phyloP scores from a whole-genome alignment of 2,113 vertebrate genomes.

The Steatornis caripensis region DNA sequence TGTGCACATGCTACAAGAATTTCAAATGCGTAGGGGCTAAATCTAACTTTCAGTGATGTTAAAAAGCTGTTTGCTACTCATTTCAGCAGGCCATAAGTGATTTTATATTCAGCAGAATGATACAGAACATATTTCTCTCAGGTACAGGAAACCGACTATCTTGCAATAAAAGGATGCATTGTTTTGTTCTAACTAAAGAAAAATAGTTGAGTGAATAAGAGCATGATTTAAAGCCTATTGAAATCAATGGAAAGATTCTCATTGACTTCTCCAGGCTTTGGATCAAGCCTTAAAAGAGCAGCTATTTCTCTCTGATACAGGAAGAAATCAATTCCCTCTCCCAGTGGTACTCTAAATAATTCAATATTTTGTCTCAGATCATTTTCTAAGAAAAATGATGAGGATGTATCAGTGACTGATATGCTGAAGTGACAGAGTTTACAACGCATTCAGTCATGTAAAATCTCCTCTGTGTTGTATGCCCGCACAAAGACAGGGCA shows the following conservation, averaged over 20 bases:
- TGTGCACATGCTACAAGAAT: neutral
- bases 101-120: neutral
- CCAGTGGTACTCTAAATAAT: conserved; percentile 61
- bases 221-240: conserved; percentile 31
- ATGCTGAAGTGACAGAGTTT: conserved; percentile 55
- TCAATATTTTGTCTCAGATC: conserved; percentile 65
- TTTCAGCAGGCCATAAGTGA: neutral
- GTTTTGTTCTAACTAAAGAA: conserved; percentile 33
- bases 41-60: neutral
- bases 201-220: conserved; percentile 31
- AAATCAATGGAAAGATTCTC: conserved; percentile 54
- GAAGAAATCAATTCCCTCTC: conserved; percentile 60
- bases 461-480: neutral
- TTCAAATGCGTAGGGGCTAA: neutral
- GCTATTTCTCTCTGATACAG: conserved; percentile 60
- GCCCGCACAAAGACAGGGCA: neutral
- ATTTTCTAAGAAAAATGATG: conserved; percentile 61
- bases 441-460: neutral
- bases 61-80: neutral
- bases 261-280: conserved; percentile 51
- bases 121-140: neutral
- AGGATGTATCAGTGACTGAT: conserved; percentile 43
- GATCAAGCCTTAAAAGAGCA: conserved; percentile 62
- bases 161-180: conserved; percentile 1
- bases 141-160: neutral